Evolutionary conservation across 2,797 vertebrate genomes (phyloP), one percentile per base, ranked within the genome.

Genomic region (Poeciliopsis infans): DNA sequence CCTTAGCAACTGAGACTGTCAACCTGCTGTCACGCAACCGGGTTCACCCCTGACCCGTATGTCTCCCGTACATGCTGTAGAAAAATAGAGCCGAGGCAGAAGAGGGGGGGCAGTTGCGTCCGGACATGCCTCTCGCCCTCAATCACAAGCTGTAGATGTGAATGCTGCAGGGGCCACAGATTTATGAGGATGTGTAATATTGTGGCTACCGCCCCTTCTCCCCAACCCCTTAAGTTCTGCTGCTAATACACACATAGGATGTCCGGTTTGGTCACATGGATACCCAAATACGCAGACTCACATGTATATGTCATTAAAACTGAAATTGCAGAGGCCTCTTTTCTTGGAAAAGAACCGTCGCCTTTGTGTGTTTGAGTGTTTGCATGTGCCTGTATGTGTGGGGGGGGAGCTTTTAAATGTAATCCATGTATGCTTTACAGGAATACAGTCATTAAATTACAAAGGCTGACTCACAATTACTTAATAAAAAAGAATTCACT

Each of bases 61-160:
- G 89, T 88, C 89, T 94, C 89, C 91, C 86, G 85, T 92, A 88
- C 88, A 90, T 79, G 69, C 91, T 59, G 89, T 82, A 78, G 88
- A 92, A 41, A 68, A 88, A 91, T 88, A 78, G 87, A 87, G 86
- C 59, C 13, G 69, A 88, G 80, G 82, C 82, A n/a, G 84, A 83
- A 82, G 83, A 83, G 89, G 85, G 85, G 85, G 89, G 86, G 84
- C 80, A 81, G 90, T 80, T 90, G 79, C 91, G 93, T 94, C 93
- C 82, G 90, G 92, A 94, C 94, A 94, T 94, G 93, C 93, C 91
- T 91, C 93, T 93, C 91, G 88, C 77, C 90, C 86, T 81, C 93
- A 88, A 95, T 94, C 93, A 94, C 92, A 94, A 91, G 88, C 87
- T 80, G 15, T 78, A 51, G 80, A 92, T 91, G 86, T 87, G 86